Conservation (phyloP, 2,888 invertebrate genomes). For the Phoenoteleia sp. region DNA sequence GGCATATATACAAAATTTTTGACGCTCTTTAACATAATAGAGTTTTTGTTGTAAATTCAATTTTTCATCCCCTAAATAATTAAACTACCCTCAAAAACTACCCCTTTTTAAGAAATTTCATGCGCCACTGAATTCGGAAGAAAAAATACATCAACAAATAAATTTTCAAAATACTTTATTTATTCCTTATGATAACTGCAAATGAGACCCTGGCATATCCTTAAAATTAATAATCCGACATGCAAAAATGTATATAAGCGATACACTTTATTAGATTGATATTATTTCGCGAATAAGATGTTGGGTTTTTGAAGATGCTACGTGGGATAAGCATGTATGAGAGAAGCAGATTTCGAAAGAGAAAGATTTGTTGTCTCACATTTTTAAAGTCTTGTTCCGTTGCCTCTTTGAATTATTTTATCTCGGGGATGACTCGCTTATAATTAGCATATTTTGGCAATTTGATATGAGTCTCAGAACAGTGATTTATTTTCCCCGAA, state of each 20-base stretch:
- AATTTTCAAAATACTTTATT: neutral
- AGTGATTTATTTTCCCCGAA: too few relatives aligned
- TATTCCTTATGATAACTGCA: too few relatives aligned
- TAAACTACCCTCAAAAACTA: too few relatives aligned
- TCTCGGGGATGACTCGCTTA: slow-evolving; percentile 11
- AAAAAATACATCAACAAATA: too few relatives aligned
- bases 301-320: slow-evolving; percentile 25
- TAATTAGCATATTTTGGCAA: slow-evolving; percentile 29
- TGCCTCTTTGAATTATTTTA: slow-evolving; percentile 4
- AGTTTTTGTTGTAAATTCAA: too few relatives aligned
- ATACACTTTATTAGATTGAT: neutral
- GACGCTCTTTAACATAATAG: too few relatives aligned
- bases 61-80: too few relatives aligned
- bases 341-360: slow-evolving; percentile 12
- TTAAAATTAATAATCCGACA: neutral
- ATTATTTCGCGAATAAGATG: slow-evolving; percentile 9
- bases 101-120: too few relatives aligned
- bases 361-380: slow-evolving; percentile 28
- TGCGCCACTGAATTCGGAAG: too few relatives aligned
- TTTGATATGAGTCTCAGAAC: too few relatives aligned
- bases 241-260: neutral
- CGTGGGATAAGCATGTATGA: slow-evolving; percentile 25
- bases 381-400: slow-evolving; percentile 11
- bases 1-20: too few relatives aligned
- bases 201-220: too few relatives aligned